phyloP scores from a whole-genome alignment of 2,113 vertebrate species.

The Tachysurus fulvidraco region DNA sequence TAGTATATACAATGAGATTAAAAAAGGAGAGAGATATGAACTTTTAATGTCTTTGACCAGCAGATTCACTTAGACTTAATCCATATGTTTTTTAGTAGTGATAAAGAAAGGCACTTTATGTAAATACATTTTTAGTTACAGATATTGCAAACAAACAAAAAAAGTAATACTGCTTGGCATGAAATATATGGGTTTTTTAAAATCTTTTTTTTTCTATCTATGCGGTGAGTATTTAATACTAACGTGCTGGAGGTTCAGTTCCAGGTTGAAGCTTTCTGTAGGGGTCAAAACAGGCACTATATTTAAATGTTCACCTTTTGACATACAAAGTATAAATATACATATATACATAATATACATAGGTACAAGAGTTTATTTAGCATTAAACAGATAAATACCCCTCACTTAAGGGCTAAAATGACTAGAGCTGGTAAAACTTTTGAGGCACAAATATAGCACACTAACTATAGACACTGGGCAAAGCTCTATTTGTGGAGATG shows the following conservation, averaged over 20 bases:
- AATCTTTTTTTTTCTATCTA: not conserved
- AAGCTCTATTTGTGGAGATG: constrained; percentile 20
- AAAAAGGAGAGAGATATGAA: not conserved
- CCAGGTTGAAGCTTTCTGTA: not conserved
- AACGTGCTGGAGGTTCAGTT: not conserved
- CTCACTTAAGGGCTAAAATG: not conserved
- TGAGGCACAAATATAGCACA: not conserved
- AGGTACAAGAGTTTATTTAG: not conserved
- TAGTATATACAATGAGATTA: not conserved
- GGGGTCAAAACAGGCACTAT: not conserved
- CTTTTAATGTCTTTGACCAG: not conserved
- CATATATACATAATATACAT: no score
- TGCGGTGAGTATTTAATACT: not conserved
- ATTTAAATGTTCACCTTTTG: not conserved
- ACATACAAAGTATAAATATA: no score
- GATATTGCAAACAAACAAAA: not conserved
- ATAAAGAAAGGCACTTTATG: not conserved
- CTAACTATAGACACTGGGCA: not conserved
- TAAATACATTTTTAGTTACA: not conserved
- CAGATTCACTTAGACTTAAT: not conserved
- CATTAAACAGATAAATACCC: not conserved
- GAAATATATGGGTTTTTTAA: not conserved
- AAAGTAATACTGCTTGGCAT: not conserved
- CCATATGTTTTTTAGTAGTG: not conserved
- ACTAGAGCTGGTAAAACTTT: not conserved